These are phyloP conservation scores for Mastomys coucha DNA, from an alignment of 2,113 vertebrate genomes.

Conservation along the genomic window DNA sequence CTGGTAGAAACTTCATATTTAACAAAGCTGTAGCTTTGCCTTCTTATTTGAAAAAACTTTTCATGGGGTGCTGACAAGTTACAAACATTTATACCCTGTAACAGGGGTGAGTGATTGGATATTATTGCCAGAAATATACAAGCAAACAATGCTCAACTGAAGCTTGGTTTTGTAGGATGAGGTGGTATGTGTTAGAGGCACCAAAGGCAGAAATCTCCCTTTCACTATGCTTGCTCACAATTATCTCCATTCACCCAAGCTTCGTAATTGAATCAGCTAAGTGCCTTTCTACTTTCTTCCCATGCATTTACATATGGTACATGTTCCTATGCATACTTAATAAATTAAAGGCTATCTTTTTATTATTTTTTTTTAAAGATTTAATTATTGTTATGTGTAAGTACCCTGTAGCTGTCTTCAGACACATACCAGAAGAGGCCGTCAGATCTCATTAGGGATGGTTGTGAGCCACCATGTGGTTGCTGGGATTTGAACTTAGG, in stretches of 20 bases:
- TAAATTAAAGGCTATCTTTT: not conserved
- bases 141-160: not conserved
- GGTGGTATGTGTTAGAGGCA: not conserved
- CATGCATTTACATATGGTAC: not conserved
- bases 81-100: not conserved
- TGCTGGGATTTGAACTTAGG: too few relatives aligned
- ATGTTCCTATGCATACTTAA: not conserved
- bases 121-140: not conserved
- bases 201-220: not conserved
- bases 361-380: too few relatives aligned
- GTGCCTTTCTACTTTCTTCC: not conserved
- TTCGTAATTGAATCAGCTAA: not conserved
- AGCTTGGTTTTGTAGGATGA: slow-evolving; percentile 8
- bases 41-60: slow-evolving; percentile 1
- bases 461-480: too few relatives aligned
- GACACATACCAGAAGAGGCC: too few relatives aligned
- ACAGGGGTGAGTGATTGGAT: not conserved
- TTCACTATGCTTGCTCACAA: not conserved
- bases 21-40: slow-evolving; percentile 30
- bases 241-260: not conserved
- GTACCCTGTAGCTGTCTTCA: too few relatives aligned
- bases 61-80: not conserved
- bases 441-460: too few relatives aligned
- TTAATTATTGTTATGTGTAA: too few relatives aligned
- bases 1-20: slow-evolving; percentile 42